These are phyloP conservation scores for Daptonema setosum DNA, from an alignment of 2,888 invertebrate genomes.

Conservation along the genomic window DNA sequence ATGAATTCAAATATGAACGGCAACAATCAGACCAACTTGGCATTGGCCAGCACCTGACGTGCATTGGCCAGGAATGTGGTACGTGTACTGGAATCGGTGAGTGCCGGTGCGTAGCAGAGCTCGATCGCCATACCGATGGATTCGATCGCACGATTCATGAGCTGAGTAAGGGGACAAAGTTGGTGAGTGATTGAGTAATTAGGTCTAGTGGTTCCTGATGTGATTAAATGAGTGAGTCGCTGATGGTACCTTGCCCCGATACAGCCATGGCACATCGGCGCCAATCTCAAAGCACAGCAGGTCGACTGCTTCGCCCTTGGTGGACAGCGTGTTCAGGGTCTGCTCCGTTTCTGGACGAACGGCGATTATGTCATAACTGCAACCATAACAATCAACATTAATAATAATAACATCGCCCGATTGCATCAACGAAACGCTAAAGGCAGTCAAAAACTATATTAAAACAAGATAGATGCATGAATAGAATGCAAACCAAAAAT, in stretches of 20 bases:
- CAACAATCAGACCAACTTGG: background rate
- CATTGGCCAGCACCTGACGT: constrained; percentile 13
- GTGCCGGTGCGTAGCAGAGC: constrained; percentile 13
- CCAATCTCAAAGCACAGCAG: constrained; percentile 15
- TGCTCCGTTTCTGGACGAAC: constrained; percentile 18
- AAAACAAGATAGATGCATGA: too few species aligned
- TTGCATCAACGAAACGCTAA: too few species aligned
- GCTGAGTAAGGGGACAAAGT: background rate
- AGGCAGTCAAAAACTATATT: too few species aligned
- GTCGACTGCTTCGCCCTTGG: constrained; percentile 22
- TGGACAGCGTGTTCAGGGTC: constrained; percentile 19
- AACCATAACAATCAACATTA: too few species aligned
- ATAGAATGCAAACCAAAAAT: too few species aligned
- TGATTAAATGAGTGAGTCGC: background rate
- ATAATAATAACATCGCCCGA: too few species aligned
- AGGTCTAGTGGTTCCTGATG: background rate
- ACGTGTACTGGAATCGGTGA: constrained; percentile 8
- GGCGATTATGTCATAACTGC: constrained; percentile 21
- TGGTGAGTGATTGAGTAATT: background rate
- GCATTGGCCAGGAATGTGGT: constrained; percentile 14
- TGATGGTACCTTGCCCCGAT: constrained; percentile 11
- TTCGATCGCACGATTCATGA: constrained; percentile 8
- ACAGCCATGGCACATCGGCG: constrained; percentile 12
- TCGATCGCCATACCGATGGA: constrained; percentile 14
- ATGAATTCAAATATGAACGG: too few species aligned